Percentiles rank a stretch among this genome's conserved stretches.
Conservation (phyloP, 2,113 vertebrate species). For the Triplophysa dalaica region DNA sequence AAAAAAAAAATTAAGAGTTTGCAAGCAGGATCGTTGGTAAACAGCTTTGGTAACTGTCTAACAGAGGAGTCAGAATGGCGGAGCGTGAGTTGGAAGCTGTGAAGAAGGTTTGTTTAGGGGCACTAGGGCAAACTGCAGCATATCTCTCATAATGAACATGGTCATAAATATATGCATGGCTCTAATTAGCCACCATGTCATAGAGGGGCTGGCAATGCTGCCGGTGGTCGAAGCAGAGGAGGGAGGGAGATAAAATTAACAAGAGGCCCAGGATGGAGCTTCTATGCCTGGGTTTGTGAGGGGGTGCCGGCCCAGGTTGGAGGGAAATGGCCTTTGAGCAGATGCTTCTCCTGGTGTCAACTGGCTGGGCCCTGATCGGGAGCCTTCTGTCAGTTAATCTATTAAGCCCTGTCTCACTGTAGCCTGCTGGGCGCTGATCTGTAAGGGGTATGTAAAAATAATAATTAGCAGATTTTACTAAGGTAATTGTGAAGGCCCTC, state of each 20-base stretch:
- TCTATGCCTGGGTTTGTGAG: constrained; percentile 68
- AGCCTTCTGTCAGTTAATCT: constrained; percentile 75
- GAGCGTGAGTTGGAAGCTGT: background rate
- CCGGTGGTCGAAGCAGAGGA: constrained; percentile 21
- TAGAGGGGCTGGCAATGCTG: constrained; percentile 48
- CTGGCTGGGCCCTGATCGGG: constrained; percentile 63
- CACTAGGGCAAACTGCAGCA: constrained; percentile 25
- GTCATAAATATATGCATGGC: constrained; percentile 81
- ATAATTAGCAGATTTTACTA: constrained; percentile 9
- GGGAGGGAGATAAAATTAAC: constrained; percentile 42
- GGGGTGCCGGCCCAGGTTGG: constrained; percentile 67
- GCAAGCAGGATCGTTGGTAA: background rate
- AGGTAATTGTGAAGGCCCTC: constrained; percentile 5
- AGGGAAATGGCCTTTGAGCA: constrained; percentile 80
- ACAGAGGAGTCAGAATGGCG: background rate
- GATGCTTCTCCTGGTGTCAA: constrained; percentile 73
- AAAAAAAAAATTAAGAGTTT: constrained; percentile 30
- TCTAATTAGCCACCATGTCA: constrained; percentile 76
- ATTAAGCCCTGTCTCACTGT: constrained; percentile 71
- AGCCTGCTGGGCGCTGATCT: constrained; percentile 40
- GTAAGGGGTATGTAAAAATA: constrained; percentile 43
- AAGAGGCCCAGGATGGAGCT: constrained; percentile 61
- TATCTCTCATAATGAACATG: constrained; percentile 72
- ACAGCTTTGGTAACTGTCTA: background rate
- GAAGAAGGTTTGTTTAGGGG: constrained; percentile 27